Percentiles rank a stretch among this genome's conserved stretches.
Evolutionary conservation across 2,113 vertebrate species (phyloP).

Genomic region (Egretta garzetta): DNA sequence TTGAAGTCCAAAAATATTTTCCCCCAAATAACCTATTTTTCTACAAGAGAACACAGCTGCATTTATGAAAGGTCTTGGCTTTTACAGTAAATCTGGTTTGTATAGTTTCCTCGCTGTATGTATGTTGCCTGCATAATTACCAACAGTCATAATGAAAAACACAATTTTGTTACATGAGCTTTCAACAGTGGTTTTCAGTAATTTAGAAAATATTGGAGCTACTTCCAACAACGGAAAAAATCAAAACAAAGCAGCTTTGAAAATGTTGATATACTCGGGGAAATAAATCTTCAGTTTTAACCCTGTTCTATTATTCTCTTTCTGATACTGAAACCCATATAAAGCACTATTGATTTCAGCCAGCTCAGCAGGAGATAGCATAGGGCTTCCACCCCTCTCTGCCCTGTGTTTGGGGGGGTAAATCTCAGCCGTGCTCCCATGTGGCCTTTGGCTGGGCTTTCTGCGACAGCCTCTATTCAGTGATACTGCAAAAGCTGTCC

Average conservation of each 20-base stretch:
- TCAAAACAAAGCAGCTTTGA: neutral
- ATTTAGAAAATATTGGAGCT: neutral
- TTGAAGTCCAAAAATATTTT: neutral
- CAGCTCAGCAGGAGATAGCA: neutral
- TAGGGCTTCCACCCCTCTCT: neutral
- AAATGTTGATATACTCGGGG: neutral
- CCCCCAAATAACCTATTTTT: neutral
- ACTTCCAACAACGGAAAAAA: neutral
- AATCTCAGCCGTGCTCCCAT: rapidly evolving
- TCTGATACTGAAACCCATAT: neutral
- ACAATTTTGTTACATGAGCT: neutral
- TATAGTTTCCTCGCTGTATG: neutral
- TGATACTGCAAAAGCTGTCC: neutral
- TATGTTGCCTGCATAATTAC: neutral
- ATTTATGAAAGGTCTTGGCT: neutral
- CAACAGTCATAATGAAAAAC: slow-evolving; percentile 19
- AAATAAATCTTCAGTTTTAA: slow-evolving; percentile 1
- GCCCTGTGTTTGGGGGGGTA: rapidly evolving
- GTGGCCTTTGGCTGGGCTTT: neutral
- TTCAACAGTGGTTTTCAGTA: slow-evolving; percentile 10
- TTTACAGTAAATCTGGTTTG: slow-evolving; percentile 5
- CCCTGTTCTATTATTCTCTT: neutral
- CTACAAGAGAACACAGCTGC: neutral
- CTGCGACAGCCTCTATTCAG: neutral
- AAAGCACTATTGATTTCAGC: neutral